A percentile compares a stretch with the other conserved stretches of the same genome.
Evolutionary conservation across 2,797 vertebrate species (phyloP).

Genomic region (Mycteria americana): DNA sequence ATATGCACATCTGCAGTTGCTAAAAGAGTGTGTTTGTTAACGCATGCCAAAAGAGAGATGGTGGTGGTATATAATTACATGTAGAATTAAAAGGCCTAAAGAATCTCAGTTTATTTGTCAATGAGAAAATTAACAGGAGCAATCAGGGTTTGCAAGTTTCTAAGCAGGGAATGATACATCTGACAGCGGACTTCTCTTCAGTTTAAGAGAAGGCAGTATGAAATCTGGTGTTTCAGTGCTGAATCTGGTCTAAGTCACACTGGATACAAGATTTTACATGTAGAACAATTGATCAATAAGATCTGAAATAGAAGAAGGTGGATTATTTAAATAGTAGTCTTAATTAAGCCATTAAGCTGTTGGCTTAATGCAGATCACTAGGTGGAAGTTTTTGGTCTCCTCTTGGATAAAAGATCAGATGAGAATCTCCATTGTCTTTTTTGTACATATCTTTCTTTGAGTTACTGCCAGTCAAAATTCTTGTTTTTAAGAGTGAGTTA

Average conservation of each 20-base stretch:
- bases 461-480: not conserved
- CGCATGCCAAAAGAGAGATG: fast-evolving
- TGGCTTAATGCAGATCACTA: not conserved
- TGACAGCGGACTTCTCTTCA: not conserved
- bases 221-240: not conserved
- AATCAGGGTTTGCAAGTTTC: not conserved
- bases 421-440: not conserved
- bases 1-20: not conserved
- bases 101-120: not conserved
- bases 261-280: not conserved
- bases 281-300: not conserved
- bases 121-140: not conserved
- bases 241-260: not conserved
- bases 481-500: slow-evolving; percentile 25
- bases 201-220: not conserved
- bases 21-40: fast-evolving
- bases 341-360: not conserved
- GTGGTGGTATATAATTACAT: not conserved
- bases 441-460: not conserved
- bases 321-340: not conserved
- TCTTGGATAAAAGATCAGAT: not conserved
- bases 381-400: not conserved
- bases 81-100: not conserved
- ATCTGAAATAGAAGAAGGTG: not conserved
- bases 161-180: not conserved